Percentiles rank a stretch among this genome's conserved stretches.
Evolutionary conservation across 2,113 vertebrate genomes (phyloP).

Genomic region (Epinephelus moara): DNA sequence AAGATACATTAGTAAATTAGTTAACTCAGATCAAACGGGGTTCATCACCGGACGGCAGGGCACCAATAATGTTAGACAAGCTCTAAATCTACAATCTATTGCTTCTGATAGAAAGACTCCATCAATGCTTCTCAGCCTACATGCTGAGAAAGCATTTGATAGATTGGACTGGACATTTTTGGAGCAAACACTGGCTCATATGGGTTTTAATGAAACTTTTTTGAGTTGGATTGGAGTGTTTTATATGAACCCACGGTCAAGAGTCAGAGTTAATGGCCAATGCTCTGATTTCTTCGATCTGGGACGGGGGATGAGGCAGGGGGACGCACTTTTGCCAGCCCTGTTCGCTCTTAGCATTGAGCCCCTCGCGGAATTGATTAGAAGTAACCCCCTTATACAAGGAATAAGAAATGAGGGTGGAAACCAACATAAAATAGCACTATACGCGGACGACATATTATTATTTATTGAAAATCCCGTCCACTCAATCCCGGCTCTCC

Average conservation of each 20-base stretch:
- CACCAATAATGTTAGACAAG: background rate
- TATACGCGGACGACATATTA: too few relatives aligned
- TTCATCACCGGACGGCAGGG: background rate
- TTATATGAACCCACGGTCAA: background rate
- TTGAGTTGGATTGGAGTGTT: constrained; percentile 5
- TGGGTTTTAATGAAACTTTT: constrained; percentile 7
- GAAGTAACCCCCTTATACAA: background rate
- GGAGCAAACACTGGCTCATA: background rate
- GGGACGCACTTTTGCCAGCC: too few relatives aligned
- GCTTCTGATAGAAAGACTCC: background rate
- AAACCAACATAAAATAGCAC: too few relatives aligned
- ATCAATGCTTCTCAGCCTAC: constrained; percentile 21
- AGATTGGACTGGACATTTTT: constrained; percentile 1
- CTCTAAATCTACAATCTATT: background rate
- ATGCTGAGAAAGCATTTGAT: constrained; percentile 19
- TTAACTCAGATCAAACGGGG: background rate
- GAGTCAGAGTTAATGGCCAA: constrained; percentile 6
- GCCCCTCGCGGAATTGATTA: background rate
- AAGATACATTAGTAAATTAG: background rate
- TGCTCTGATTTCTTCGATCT: background rate
- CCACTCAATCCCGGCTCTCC: background rate
- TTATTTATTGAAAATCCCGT: background rate
- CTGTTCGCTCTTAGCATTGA: background rate
- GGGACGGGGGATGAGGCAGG: too few relatives aligned
- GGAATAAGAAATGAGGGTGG: background rate